A percentile compares a stretch with the other conserved stretches of the same genome.
These are phyloP conservation scores for Pharmacophagus antenor DNA, from an alignment of 2,888 invertebrate genomes.

Conservation along the genomic window DNA sequence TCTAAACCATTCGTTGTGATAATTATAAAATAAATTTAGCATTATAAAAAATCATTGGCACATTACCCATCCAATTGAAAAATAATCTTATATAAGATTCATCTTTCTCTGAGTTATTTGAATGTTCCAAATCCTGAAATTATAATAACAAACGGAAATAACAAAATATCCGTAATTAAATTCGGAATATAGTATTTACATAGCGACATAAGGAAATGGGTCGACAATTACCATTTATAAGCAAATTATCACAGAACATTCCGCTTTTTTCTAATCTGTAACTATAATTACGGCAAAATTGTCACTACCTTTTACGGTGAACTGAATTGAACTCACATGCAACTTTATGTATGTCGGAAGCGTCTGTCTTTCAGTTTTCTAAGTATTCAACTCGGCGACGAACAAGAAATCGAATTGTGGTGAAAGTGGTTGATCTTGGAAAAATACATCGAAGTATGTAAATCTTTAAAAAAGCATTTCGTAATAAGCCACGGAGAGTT, in stretches of 20 bases:
- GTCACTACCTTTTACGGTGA: conserved; percentile 49
- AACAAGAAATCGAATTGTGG: conserved; percentile 43
- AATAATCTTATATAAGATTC: too few species aligned
- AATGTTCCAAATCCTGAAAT: too few species aligned
- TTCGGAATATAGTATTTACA: background rate
- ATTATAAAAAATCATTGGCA: too few species aligned
- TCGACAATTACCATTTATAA: conserved; percentile 23
- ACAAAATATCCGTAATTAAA: background rate
- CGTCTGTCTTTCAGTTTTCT: conserved; percentile 46
- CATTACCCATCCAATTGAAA: too few species aligned
- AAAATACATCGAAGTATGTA: conserved; percentile 20
- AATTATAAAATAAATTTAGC: too few species aligned
- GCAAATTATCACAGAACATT: conserved; percentile 40
- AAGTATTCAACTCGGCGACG: conserved; percentile 40
- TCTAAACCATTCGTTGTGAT: too few species aligned
- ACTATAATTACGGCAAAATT: conserved; percentile 46
- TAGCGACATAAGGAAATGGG: conserved; percentile 7
- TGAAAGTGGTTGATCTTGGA: conserved; percentile 40
- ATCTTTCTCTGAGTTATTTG: too few species aligned
- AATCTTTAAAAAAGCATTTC: background rate
- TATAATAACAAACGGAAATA: too few species aligned
- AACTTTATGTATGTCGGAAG: conserved; percentile 50
- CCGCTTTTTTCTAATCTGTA: conserved; percentile 47
- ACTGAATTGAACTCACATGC: conserved; percentile 59
- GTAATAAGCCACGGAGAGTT: background rate